These are phyloP conservation scores for Copidosoma floridanum DNA, from an alignment of 1,140 invertebrate genomes.

Conservation along the genomic window DNA sequence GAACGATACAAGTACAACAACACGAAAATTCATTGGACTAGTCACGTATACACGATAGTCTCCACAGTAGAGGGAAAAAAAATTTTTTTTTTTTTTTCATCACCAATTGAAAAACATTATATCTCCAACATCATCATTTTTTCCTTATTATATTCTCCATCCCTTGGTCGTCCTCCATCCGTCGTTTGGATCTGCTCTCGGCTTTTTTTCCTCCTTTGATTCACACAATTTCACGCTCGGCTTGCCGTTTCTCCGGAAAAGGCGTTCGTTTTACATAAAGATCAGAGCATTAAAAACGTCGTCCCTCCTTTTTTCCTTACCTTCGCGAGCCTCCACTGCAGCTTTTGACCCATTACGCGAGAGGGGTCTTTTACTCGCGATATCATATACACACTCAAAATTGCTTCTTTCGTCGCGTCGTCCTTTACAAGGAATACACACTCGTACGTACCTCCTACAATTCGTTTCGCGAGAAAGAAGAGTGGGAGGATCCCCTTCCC, in stretches of 20 bases:
- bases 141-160: constrained; percentile 11
- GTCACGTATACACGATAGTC: no score
- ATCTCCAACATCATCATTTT: constrained; percentile 11
- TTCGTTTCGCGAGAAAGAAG: no score
- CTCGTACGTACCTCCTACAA: neutral
- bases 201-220: constrained; percentile 37
- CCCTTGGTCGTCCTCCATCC: constrained; percentile 4
- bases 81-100: constrained; percentile 17
- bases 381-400: constrained; percentile 32
- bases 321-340: neutral
- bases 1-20: no score
- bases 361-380: constrained; percentile 6
- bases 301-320: constrained; percentile 25
- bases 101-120: no score
- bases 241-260: constrained; percentile 35
- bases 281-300: constrained; percentile 52
- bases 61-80: no score
- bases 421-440: neutral
- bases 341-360: constrained; percentile 36
- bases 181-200: no score
- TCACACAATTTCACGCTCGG: constrained; percentile 53
- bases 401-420: constrained; percentile 31
- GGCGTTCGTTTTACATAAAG: constrained; percentile 48
- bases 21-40: no score
- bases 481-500: no score